These are phyloP conservation scores for Saccopteryx bilineata DNA, from an alignment of 2,113 vertebrate species.

Conservation along the genomic window DNA sequence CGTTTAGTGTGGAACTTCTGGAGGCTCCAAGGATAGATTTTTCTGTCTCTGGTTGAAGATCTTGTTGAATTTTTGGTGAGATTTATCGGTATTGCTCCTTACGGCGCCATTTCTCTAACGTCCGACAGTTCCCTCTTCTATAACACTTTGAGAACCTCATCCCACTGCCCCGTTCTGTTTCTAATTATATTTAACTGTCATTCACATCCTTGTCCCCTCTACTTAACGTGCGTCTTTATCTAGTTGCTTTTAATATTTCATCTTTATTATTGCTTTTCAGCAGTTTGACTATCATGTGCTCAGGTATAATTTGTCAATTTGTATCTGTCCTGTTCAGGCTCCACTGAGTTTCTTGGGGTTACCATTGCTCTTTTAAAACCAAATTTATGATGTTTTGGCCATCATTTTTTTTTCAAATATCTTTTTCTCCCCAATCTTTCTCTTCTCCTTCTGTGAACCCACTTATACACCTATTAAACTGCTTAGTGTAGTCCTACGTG, in stretches of 20 bases:
- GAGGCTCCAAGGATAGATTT: too few relatives aligned
- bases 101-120: too few relatives aligned
- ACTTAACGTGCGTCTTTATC: neutral
- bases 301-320: neutral
- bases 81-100: too few relatives aligned
- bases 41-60: too few relatives aligned
- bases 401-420: slow-evolving; percentile 3
- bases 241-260: neutral
- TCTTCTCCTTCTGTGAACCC: neutral
- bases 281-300: neutral
- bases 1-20: too few relatives aligned
- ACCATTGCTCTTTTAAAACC: slow-evolving; percentile 19
- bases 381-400: neutral
- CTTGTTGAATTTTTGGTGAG: too few relatives aligned
- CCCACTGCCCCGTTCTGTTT: neutral
- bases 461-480: neutral
- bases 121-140: neutral
- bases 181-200: neutral
- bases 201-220: neutral
- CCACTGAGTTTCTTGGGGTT: neutral
- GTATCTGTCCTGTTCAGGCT: neutral
- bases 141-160: neutral
- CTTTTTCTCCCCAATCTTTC: neutral
- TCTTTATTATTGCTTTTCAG: neutral
- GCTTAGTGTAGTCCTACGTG: neutral